Conservation (phyloP, 2,888 invertebrate species). For the Cephus rjabovi region DNA sequence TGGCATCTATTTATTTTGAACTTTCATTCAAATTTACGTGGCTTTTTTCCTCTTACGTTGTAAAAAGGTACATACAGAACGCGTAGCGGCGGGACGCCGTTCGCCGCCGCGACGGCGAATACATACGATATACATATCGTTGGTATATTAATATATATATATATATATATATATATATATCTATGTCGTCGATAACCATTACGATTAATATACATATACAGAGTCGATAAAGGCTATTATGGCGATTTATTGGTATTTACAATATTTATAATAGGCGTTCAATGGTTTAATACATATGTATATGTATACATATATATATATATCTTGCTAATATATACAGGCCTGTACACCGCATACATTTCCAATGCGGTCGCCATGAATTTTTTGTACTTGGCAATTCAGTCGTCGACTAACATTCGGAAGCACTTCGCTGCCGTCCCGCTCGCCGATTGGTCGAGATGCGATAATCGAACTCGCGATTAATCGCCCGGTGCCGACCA, state of each 20-base stretch:
- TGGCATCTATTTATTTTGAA: slow-evolving; percentile 30
- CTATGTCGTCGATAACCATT: not conserved
- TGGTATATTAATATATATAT: slow-evolving; percentile 11
- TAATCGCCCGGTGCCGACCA: not conserved
- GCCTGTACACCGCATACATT: slow-evolving; percentile 4
- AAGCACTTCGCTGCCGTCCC: slow-evolving; percentile 9
- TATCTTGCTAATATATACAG: slow-evolving; percentile 11
- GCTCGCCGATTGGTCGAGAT: not conserved
- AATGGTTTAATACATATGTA: not conserved
- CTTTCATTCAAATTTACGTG: slow-evolving; percentile 27
- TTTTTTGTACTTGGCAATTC: slow-evolving; percentile 24
- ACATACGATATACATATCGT: slow-evolving; percentile 10
- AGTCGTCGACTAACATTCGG: slow-evolving; percentile 23
- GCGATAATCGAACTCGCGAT: not conserved
- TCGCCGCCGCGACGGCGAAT: slow-evolving; percentile 20
- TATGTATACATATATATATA: slow-evolving; percentile 8
- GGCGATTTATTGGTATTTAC: slow-evolving; percentile 18
- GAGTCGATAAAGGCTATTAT: slow-evolving; percentile 23
- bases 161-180: slow-evolving; percentile 16
- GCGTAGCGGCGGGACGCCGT: slow-evolving; percentile 13
- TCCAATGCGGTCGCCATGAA: slow-evolving; percentile 18
- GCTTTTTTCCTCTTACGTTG: slow-evolving; percentile 32
- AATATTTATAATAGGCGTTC: slow-evolving; percentile 3
- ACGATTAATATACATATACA: slow-evolving; percentile 8
- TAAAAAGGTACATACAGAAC: slow-evolving; percentile 49